Evolutionary conservation across 1,140 invertebrate species (phyloP).

Genomic region (Atta cephalotes): DNA sequence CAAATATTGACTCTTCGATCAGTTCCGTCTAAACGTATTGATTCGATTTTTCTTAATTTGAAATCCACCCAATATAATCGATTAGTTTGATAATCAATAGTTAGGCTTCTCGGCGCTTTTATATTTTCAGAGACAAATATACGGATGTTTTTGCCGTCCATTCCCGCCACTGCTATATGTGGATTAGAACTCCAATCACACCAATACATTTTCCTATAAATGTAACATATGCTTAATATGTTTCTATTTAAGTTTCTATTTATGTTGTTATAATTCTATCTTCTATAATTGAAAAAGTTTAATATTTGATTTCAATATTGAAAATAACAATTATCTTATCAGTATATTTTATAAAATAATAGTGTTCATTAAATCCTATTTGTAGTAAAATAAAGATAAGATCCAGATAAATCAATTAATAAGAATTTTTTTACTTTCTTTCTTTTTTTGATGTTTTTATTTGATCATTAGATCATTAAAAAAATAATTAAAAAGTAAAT

Average conservation of each 20-base stretch:
- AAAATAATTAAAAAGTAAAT: background rate
- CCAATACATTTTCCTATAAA: slow-evolving; percentile 92
- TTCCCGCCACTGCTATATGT: slow-evolving; percentile 91
- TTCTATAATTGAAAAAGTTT: no score
- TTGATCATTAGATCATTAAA: no score
- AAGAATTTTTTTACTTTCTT: background rate
- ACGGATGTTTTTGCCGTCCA: slow-evolving; percentile 92
- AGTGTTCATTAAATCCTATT: no score
- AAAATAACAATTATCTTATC: no score
- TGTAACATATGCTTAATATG: background rate
- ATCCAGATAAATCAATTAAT: background rate
- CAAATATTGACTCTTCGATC: slow-evolving; percentile 86
- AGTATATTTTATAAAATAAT: no score
- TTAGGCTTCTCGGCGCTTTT: slow-evolving; percentile 95
- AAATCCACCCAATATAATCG: slow-evolving; percentile 93
- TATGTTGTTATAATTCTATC: background rate
- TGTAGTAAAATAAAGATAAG: background rate
- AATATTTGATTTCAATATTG: no score
- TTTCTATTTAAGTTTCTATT: slow-evolving; percentile 7
- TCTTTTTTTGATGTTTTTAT: no score
- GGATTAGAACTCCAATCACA: slow-evolving; percentile 92
- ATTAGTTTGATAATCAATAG: slow-evolving; percentile 94
- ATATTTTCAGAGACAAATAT: slow-evolving; percentile 86
- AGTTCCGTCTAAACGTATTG: slow-evolving; percentile 90
- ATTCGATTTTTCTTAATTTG: slow-evolving; percentile 91